These are phyloP conservation scores for Urocolius indicus DNA, from an alignment of 2,113 vertebrate genomes.

Conservation along the genomic window DNA sequence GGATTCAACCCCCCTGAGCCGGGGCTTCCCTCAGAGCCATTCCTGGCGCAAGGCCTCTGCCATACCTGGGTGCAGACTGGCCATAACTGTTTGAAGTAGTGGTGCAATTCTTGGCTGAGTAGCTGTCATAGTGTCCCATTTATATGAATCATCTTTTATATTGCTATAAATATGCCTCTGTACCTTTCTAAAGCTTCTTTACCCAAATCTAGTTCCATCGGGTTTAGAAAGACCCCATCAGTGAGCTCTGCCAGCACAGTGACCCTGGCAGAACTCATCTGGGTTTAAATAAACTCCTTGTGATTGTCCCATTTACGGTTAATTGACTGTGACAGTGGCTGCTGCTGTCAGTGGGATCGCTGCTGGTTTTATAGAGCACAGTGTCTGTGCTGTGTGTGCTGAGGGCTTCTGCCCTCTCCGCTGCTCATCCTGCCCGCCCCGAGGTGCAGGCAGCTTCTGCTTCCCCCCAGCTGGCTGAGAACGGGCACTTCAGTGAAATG, in stretches of 20 bases:
- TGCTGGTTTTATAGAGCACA: accelerated
- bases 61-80: accelerated
- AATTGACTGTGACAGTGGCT: not conserved
- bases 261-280: no score
- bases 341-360: not conserved
- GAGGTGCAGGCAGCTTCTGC: not conserved
- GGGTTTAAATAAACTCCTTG: not conserved
- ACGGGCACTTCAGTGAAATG: not conserved
- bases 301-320: not conserved
- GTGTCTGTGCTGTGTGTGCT: not conserved
- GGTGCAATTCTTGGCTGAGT: not conserved
- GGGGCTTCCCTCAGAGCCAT: accelerated
- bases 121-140: accelerated
- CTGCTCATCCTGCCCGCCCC: not conserved
- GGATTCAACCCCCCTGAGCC: accelerated
- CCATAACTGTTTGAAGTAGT: accelerated
- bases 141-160: not conserved
- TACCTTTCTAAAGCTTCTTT: not conserved
- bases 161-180: not conserved
- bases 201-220: not conserved
- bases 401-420: not conserved
- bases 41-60: accelerated
- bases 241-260: not conserved
- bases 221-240: not conserved
- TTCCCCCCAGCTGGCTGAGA: not conserved